Evolutionary conservation across 1,140 invertebrate genomes (phyloP), one percentile per base, ranked within the genome.

Genomic region (Lysiphlebus fabarum): DNA sequence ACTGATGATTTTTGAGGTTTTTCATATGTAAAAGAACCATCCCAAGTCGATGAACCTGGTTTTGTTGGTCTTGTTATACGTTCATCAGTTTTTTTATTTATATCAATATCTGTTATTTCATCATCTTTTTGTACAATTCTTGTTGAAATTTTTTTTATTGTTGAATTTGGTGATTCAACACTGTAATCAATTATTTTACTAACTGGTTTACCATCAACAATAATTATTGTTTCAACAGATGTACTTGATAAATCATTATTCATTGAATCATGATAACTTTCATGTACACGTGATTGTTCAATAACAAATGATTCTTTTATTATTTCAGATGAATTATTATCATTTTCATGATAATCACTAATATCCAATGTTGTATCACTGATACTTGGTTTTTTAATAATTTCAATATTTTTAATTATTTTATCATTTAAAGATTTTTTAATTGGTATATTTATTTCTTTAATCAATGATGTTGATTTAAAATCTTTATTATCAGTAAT

Each of bases 151-250:
- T 8, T n/a, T 41, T 12, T 7, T 1, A 42, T 38, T 7, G 12
- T 4, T 8, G 33, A 42, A 17, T 12, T 36, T 6, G 36, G 38
- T 40, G 54, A 56, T 5, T 33, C 44, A 49, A 57, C 45, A 17
- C 38, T 48, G 37, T 57, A 57, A 36, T 49, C 45, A n/a, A 40
- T 37, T 7, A 44, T 41, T 40, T 12, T 36, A 10, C 56, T 68
- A 6, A 65, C 44, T 6, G 74, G 73, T 14, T 70, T 68, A 0
- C 73, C 72, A 53, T 77, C 66, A 11, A 60, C 68, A 8, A 70
- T 62, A 7, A 76, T 65, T 0, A 76, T 61, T 0, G 71, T 73
- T 33, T 77, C 76, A 0, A 71, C 55, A 4, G 74, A 67, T 4
- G 69, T 72, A 0, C 72, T 60, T 2, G 71, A 64, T 8, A 62